Evolutionary conservation across 2,888 invertebrate genomes (phyloP).

Genomic region (Drosophila mettleri): DNA sequence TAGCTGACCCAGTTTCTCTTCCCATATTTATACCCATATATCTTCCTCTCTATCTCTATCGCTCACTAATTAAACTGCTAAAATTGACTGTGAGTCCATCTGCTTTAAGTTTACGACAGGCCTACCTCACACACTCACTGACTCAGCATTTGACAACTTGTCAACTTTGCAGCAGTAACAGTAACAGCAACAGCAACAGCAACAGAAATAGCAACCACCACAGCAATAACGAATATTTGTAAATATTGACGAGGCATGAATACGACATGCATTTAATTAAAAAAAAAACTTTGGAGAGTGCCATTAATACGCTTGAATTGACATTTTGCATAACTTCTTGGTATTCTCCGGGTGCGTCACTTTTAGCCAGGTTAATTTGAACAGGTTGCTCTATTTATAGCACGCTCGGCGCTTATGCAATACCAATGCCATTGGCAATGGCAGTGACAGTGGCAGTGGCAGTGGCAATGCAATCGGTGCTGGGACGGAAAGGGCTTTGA

Average conservation of each 20-base stretch:
- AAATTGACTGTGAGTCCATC: slow-evolving; percentile 39
- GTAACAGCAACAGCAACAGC: background rate
- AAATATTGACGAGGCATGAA: slow-evolving; percentile 49
- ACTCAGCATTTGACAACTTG: slow-evolving; percentile 48
- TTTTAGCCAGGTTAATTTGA: background rate
- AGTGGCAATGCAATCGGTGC: slow-evolving; percentile 25
- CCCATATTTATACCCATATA: background rate
- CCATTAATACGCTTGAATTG: slow-evolving; percentile 31
- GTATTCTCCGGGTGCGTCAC: slow-evolving; percentile 49
- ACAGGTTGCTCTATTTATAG: slow-evolving; percentile 39
- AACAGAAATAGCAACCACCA: slow-evolving; percentile 1
- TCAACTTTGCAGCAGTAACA: slow-evolving; percentile 31
- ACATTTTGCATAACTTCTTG: slow-evolving; percentile 56
- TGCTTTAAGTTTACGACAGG: slow-evolving; percentile 19
- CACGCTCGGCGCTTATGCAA: slow-evolving; percentile 57
- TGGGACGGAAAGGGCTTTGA: background rate
- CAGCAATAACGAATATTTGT: slow-evolving; percentile 28
- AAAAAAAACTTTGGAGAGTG: slow-evolving; percentile 25
- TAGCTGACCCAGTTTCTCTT: background rate
- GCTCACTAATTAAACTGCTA: slow-evolving; percentile 53
- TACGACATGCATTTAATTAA: slow-evolving; percentile 45
- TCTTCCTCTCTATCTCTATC: slow-evolving; percentile 1
- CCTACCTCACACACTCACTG: slow-evolving; percentile 17
- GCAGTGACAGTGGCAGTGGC: too few species aligned
- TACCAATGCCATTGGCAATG: slow-evolving; percentile 9